Conservation (phyloP, 2,113 vertebrate species). For the Mus pahari region DNA sequence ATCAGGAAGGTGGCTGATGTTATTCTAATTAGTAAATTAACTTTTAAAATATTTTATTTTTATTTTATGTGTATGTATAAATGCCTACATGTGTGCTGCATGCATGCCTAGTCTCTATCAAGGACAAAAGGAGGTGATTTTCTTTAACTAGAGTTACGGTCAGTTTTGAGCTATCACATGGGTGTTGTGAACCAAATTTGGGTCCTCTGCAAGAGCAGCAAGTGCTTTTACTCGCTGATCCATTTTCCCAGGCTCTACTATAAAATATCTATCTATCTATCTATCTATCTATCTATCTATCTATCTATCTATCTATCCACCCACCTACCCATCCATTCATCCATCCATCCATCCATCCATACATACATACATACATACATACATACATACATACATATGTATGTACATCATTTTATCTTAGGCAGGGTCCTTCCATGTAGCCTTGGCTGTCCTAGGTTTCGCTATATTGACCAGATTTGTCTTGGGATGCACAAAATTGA, state of each 20-base stretch:
- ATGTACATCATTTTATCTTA: background rate
- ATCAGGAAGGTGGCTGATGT: background rate
- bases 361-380: background rate
- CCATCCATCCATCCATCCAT: too few relatives aligned
- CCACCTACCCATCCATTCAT: too few relatives aligned
- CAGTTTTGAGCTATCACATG: background rate
- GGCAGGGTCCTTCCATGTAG: background rate
- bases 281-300: background rate
- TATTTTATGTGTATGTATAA: background rate
- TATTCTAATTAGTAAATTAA: background rate
- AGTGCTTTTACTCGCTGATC: background rate
- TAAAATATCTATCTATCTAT: background rate
- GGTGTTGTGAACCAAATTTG: background rate
- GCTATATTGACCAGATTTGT: too few relatives aligned
- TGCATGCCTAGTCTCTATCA: background rate
- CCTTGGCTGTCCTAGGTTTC: too few relatives aligned
- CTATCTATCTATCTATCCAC: too few relatives aligned
- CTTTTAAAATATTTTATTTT: background rate
- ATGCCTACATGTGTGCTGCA: background rate
- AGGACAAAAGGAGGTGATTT: background rate
- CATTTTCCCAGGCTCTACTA: background rate
- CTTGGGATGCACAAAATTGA: too few relatives aligned
- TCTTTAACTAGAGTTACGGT: background rate
- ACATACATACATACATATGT: background rate
- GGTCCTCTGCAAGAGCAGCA: background rate